Percentiles rank a stretch among this genome's conserved stretches.
These are phyloP conservation scores for Pseudopipra pipra DNA, from an alignment of 2,113 vertebrate species.

Conservation along the genomic window DNA sequence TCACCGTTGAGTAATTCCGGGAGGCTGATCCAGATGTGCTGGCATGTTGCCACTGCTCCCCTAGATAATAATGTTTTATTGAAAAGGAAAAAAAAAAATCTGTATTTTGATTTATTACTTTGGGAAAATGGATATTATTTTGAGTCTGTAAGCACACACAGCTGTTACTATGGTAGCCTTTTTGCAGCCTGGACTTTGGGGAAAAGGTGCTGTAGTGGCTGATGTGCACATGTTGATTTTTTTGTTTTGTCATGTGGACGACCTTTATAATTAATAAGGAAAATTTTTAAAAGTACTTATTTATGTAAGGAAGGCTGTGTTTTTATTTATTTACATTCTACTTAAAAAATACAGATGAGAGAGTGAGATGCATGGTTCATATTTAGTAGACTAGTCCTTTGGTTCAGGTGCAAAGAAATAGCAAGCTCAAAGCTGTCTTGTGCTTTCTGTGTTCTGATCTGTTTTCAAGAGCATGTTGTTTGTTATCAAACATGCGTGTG, in stretches of 20 bases:
- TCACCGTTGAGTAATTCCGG: background rate
- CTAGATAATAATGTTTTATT: background rate
- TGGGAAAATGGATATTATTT: background rate
- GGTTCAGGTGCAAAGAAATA: background rate
- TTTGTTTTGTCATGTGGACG: background rate
- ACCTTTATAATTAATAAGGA: background rate
- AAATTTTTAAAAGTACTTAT: background rate
- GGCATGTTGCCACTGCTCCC: background rate
- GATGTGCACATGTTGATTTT: background rate
- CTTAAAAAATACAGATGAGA: background rate
- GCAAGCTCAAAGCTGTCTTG: background rate
- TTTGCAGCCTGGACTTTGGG: background rate
- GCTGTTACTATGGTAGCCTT: background rate
- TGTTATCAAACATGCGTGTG: background rate
- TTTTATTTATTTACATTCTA: background rate
- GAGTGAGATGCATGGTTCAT: background rate
- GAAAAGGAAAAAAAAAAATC: background rate
- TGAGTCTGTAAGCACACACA: background rate
- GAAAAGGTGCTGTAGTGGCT: background rate
- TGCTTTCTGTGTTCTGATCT: background rate
- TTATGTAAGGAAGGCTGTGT: background rate
- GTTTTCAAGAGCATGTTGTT: background rate
- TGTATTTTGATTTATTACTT: slow-evolving; percentile 16
- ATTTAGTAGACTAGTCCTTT: background rate
- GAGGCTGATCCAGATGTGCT: slow-evolving; percentile 22